Percentiles rank a stretch among this genome's conserved stretches.
Conservation (phyloP, 2,113 vertebrate species). For the Indicator indicator region DNA sequence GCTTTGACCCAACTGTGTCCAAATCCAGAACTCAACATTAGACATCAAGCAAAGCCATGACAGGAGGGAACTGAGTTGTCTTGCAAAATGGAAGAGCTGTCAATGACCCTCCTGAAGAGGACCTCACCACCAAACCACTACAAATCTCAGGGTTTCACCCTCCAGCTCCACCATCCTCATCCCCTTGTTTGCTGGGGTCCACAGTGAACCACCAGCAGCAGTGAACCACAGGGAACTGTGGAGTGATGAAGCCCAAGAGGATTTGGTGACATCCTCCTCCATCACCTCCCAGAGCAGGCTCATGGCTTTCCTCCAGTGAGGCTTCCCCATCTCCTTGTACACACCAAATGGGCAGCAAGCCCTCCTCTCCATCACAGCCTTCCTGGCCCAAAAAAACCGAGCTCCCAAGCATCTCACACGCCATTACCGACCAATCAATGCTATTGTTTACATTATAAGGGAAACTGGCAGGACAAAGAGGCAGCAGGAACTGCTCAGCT, state of each 20-base stretch:
- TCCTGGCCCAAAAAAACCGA: not conserved
- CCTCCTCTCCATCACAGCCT: not conserved
- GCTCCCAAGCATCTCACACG: not conserved
- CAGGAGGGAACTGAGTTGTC: not conserved
- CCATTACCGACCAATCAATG: not conserved
- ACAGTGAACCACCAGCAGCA: not conserved
- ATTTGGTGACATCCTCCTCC: not conserved
- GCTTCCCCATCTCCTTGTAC: not conserved
- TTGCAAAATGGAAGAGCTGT: not conserved
- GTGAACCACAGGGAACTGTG: too few species aligned
- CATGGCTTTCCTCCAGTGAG: not conserved
- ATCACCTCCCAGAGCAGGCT: not conserved
- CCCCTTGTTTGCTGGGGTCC: not conserved
- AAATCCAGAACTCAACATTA: not conserved
- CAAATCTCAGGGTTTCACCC: not conserved
- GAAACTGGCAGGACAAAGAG: not conserved
- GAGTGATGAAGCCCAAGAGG: not conserved
- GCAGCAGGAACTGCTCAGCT: slow-evolving; percentile 6
- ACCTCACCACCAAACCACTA: not conserved
- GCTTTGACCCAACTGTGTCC: not conserved
- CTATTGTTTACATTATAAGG: slow-evolving; percentile 5
- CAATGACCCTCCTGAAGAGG: not conserved
- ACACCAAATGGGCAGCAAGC: not conserved
- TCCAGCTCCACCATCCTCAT: not conserved
- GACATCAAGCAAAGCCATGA: not conserved